These are phyloP conservation scores for Amazona vittata DNA, from an alignment of 2,113 vertebrate genomes.

Conservation along the genomic window DNA sequence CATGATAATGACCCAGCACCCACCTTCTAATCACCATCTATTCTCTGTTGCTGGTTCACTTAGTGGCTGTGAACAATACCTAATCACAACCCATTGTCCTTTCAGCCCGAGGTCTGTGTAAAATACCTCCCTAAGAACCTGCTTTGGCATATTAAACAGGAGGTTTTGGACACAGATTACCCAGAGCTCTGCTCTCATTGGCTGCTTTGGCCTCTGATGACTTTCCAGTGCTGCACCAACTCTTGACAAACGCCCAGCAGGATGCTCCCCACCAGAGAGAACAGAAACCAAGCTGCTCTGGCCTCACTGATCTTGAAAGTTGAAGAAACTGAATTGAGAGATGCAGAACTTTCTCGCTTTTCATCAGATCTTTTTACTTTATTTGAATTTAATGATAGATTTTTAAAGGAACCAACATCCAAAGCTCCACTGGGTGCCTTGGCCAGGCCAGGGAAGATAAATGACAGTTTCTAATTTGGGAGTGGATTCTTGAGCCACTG, in stretches of 20 bases:
- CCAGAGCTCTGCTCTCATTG: not conserved
- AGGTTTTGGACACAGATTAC: not conserved
- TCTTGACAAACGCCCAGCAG: conserved; percentile 21
- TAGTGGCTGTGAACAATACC: conserved; percentile 25
- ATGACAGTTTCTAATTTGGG: conserved; percentile 14
- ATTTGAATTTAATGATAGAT: conserved; percentile 10
- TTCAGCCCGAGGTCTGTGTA: not conserved
- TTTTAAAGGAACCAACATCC: conserved; percentile 1
- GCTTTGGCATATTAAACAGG: not conserved
- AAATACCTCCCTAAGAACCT: not conserved
- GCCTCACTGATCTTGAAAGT: not conserved
- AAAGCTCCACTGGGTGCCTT: not conserved
- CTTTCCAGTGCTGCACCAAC: not conserved
- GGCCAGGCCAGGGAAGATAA: not conserved
- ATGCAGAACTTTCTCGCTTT: conserved; percentile 25
- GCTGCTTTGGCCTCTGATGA: conserved; percentile 10
- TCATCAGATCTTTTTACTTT: not conserved
- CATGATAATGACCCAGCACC: not conserved
- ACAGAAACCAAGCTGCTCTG: not conserved
- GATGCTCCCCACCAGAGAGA: conserved; percentile 2
- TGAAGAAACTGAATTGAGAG: not conserved
- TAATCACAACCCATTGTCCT: conserved; percentile 57
- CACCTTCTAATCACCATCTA: conserved; percentile 26
- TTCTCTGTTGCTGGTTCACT: conserved; percentile 13
- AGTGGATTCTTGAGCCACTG: conserved; percentile 20